phyloP scores from a whole-genome alignment of 2,797 vertebrate genomes.

The Pantherophis vulpinus region DNA sequence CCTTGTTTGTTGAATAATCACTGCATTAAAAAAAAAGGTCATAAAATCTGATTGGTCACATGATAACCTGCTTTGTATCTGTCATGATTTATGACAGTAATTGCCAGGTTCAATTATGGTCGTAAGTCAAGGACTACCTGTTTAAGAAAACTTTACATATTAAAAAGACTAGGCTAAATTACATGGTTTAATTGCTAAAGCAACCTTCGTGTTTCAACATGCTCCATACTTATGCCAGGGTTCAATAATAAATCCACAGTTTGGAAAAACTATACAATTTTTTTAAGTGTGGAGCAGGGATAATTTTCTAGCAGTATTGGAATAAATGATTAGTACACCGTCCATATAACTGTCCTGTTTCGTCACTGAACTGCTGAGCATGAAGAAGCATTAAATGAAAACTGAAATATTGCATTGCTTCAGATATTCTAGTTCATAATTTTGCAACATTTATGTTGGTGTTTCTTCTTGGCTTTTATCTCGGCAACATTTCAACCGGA shows the following conservation, averaged over 20 bases:
- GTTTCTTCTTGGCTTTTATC: neutral
- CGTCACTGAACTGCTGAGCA: neutral
- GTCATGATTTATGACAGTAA: no score
- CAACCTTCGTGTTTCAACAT: neutral
- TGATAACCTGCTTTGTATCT: no score
- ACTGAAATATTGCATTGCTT: neutral
- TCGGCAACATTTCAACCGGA: conserved; percentile 5
- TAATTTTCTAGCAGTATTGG: neutral
- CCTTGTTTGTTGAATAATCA: no score
- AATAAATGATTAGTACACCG: neutral
- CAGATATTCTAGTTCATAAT: neutral
- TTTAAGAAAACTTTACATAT: neutral
- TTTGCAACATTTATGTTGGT: neutral
- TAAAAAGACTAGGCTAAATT: neutral
- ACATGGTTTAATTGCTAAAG: neutral
- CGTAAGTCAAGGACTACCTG: no score
- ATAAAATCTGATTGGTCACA: no score
- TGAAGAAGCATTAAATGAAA: neutral
- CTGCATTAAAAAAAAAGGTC: no score
- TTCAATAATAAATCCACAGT: neutral
- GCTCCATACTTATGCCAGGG: neutral
- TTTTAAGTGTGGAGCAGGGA: neutral
- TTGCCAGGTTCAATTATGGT: no score
- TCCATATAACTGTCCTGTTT: neutral
- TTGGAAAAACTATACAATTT: neutral